Base-by-base conservation (phyloP, 2,113 vertebrate genomes). In the Clinocottus analis region DNA sequence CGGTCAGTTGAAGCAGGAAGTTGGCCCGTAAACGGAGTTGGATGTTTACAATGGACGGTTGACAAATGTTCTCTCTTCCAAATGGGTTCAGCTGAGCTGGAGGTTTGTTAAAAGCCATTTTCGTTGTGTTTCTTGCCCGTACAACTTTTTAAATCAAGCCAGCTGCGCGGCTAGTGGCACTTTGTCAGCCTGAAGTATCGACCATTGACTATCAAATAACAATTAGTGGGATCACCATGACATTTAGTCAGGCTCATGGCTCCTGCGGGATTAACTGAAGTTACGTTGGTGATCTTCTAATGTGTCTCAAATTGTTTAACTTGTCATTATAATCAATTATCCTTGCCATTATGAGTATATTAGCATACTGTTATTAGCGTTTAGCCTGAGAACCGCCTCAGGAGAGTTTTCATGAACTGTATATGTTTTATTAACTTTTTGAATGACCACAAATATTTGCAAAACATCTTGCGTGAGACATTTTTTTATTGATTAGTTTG, bases 41-140 rank as follows among this genome's bases (percentile, higher is more conserved):
- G 25, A 73, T 45, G 47, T 27, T 66, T 21, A 71, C 17, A 62
- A 23, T 62, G 16, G n/a, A 67, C 55, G 69, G n/a, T 55, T 70
- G 49, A 6, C 25, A 11, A 45, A 43, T 11, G 11, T 41, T 19
- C 12, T 41, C 10, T 23, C 21, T 53, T 53, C n/a, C 10, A 0
- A n/a, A 53, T 11, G 49, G 11, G 49, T 53, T 53, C 7, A 7
- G 47, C 13, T 23, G 29, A 35, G 10, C 10, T 23, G 17, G 19
- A 27, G 25, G 21, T 33, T 71, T 7, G 13, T 23, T 37, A 3
- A 9, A 56, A 78, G 62, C 19, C 39, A 16, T 58, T 21, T 17
- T 4, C 39, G 29, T 9, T 23, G 21, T 51, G 51, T 53, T 55
- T 29, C 33, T 51, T 37, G 3, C 10, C n/a, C 3, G 0, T 29